Base-by-base conservation (phyloP, 2,888 invertebrate species). In the Cerceris rybyensis region DNA sequence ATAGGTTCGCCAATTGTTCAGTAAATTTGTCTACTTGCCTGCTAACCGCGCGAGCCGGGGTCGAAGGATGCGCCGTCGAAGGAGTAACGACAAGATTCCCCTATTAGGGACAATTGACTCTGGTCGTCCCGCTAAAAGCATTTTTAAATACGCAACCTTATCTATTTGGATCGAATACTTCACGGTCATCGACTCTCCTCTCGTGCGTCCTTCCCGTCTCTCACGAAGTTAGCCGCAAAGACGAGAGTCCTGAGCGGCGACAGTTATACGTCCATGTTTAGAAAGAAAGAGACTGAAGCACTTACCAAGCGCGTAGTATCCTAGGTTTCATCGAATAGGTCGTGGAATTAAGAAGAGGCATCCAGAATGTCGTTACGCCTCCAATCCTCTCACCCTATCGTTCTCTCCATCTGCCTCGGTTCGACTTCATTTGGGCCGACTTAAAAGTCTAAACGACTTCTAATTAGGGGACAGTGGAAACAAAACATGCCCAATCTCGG, bases 401-500 rank as follows among this genome's bases (percentile, higher is more conserved):
- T 46, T 28, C 59, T 70, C 57, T 67, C 68, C 64, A 86, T 86
- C 86, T 67, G 79, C 64, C 72, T 75, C 75, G 74, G 69, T 82
- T 84, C 79, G 80, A 82, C 87, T 88, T 91, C 90, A 87, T 90
- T 89, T 75, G 87, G 81, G 70, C 75, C 58, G 59, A 73, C 81
- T 67, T 81, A 72, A 86, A 85, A 83, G 85, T 87, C 88, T 87
- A 88, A 88, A 89, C 88, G 88, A 86, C 90, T 88, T 90, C 90
- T 91, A 91, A 91, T 91, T 91, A 91, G 90, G 84, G 88, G 86
- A 89, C 89, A 90, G 90, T 89, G 83, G 91, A 88, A 90, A 89
- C 89, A 89, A 90, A 90, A 91, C 89, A 89, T 88, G 88, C 76
- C 88, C 89, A 88, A 91, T 91, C 88, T 87, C 79, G 84, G 73